Evolutionary conservation across 2,797 vertebrate species (phyloP), one percentile per base, ranked within the genome.

Genomic region (Sebastes kiyomatsui): DNA sequence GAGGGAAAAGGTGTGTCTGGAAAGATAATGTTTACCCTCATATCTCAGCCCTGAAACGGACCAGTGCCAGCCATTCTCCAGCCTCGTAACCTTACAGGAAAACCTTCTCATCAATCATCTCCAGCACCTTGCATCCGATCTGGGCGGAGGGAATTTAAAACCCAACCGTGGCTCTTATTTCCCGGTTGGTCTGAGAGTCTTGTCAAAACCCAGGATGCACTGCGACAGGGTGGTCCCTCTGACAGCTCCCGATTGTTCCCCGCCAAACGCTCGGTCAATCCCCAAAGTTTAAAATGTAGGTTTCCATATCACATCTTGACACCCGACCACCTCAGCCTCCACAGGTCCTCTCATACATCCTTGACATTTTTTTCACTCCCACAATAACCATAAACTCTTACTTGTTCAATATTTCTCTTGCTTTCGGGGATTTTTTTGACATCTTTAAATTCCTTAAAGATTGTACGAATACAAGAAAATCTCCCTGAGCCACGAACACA

Each of bases 41-140:
- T 67, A 66, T 72, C 62, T 80, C 67, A 27, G 25, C 64, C 61
- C 60, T 52, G 52, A 68, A 59, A 23, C 73, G 9, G 38, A 49
- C 9, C 79, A 6, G 74, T 84, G 89, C 81, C 83, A 82, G 77
- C 80, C 79, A 42, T 69, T 84, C 77, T 89, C 74, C 74, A 18
- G 75, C 27, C 74, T 84, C 67, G 28, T 71, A 84, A 83, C 80
- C 77, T 79, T 54, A 72, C 82, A 90, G 92, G 87, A 92, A 92
- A 84, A 82, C 13, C 3, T 55, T 78, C 81, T 90, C 91, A 93
- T 95, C 92, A 93, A 92, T 95, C 93, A 93, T 88, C 79, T 62
- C 75, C 81, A 71, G 81, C 87, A 88, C 86, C 91, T 89, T 85
- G 65, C 55, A 33, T 75, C 46, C 10, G 71, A 76, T 76, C 62